Evolutionary conservation across 2,113 vertebrate genomes (phyloP), one percentile per base, ranked within the genome.

Genomic region (Eurypyga helias): DNA sequence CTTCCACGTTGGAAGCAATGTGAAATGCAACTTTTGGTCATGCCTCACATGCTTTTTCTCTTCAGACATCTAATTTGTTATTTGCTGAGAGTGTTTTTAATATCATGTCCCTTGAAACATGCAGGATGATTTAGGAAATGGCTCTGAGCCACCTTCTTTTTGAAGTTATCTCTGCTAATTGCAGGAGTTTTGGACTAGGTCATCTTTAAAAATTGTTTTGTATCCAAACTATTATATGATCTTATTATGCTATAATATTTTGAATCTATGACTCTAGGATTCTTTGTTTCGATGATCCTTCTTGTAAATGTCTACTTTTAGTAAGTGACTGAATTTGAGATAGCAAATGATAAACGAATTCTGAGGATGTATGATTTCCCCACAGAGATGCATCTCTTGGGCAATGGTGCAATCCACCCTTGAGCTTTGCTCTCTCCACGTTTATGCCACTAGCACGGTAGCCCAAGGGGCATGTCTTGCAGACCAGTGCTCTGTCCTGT

Each of bases 21-120:
- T 15, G 7, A 0, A 18, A 0, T 38, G 31, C 0, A 2, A 1
- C 4, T 14, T 26, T 31, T 2, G 0, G 18, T 13, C 0, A 13
- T 18, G 17, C 8, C 31, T 57, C 54, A 29, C 19, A 33, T 17
- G 13, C 54, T 33, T 12, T 18, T 66, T 49, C 9, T 66, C 20
- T 17, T 58, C 18, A 12, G 18, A 7, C 5, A n/a, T 48, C 1
- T 18, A 11, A 18, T 58, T n/a, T 72, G 26, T 66, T 36, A 4
- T 2, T 43, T 18, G 1, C 6, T 10, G 3, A 23, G 29, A 33
- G 4, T 11, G 8, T 1, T 8, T 60, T 3, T 20, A 15, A 14
- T 25, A 18, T 43, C 6, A 9, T 14, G 51, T 54, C 7, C 13
- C 11, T 31, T 7, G 26, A 17, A 45, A 12, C 2, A 12, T 51